phyloP scores from a whole-genome alignment of 2,888 invertebrate genomes.

The Linnaemya vulpina region DNA sequence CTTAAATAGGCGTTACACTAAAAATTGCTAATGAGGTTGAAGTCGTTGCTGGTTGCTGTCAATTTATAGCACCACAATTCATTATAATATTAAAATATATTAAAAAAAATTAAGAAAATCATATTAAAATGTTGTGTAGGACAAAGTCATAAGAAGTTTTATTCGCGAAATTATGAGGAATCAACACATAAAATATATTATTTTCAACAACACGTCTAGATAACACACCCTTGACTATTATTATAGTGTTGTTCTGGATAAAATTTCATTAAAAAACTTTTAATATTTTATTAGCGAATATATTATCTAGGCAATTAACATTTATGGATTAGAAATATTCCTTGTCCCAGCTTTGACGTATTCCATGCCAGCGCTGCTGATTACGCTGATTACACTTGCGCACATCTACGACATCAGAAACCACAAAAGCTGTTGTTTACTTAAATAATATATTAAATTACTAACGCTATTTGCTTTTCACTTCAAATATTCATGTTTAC shows the following conservation, averaged over 20 bases:
- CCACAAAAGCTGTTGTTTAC: not conserved
- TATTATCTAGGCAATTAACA: not conserved
- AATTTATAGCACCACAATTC: not conserved
- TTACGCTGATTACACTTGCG: too few species aligned
- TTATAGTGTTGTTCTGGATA: too few species aligned
- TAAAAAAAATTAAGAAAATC: not conserved
- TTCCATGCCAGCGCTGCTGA: not conserved
- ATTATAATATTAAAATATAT: not conserved
- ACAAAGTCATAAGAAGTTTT: too few species aligned
- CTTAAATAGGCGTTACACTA: not conserved
- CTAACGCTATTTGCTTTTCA: constrained; percentile 11
- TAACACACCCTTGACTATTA: not conserved
- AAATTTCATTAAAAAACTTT: not conserved
- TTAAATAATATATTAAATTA: not conserved
- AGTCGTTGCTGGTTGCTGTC: not conserved
- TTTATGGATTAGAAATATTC: not conserved
- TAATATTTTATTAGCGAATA: not conserved
- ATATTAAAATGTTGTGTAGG: too few species aligned
- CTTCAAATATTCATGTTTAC: not conserved
- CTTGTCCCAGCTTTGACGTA: not conserved
- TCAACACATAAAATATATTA: too few species aligned
- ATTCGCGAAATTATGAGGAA: too few species aligned
- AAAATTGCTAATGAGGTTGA: not conserved
- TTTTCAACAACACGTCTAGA: too few species aligned
- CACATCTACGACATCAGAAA: too few species aligned